Conservation (phyloP, 2,888 invertebrate species). For the Drosophila setosimentum region DNA sequence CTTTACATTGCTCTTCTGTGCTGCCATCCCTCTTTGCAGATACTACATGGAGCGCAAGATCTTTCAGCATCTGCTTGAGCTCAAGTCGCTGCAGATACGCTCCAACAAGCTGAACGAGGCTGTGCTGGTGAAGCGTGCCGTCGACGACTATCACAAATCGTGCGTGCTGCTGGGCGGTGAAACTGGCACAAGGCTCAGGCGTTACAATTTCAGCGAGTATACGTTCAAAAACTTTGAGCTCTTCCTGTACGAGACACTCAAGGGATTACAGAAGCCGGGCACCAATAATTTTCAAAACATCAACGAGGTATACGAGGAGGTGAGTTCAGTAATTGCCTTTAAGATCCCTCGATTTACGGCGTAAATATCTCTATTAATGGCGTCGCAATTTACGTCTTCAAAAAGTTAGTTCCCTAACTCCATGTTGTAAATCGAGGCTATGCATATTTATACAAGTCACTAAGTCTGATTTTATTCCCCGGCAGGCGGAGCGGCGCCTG, state of each 20-base stretch:
- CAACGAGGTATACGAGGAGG: slow-evolving; percentile 88
- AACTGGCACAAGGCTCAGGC: slow-evolving; percentile 86
- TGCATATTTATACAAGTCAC: neutral
- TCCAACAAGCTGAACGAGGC: slow-evolving; percentile 95
- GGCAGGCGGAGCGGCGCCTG: slow-evolving; percentile 85
- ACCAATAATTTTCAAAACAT: slow-evolving; percentile 88
- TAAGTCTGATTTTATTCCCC: neutral
- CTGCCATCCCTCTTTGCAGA: slow-evolving; percentile 85
- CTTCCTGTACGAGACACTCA: slow-evolving; percentile 94
- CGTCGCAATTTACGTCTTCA: neutral
- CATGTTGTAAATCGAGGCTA: neutral
- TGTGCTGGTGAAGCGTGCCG: slow-evolving; percentile 93
- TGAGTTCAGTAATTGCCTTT: slow-evolving; percentile 76
- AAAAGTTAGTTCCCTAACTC: neutral
- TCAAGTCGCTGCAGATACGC: slow-evolving; percentile 96
- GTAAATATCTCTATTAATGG: neutral
- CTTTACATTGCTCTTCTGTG: neutral
- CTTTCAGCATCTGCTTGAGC: slow-evolving; percentile 95
- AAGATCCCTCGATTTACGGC: neutral
- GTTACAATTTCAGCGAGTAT: slow-evolving; percentile 89
- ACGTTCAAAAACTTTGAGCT: slow-evolving; percentile 93
- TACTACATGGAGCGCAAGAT: slow-evolving; percentile 96
- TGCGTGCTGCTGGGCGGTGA: slow-evolving; percentile 88
- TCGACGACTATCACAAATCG: slow-evolving; percentile 93
- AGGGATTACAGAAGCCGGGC: slow-evolving; percentile 90